Conservation (phyloP, 2,888 invertebrate species). For the Diaperis boleti region DNA sequence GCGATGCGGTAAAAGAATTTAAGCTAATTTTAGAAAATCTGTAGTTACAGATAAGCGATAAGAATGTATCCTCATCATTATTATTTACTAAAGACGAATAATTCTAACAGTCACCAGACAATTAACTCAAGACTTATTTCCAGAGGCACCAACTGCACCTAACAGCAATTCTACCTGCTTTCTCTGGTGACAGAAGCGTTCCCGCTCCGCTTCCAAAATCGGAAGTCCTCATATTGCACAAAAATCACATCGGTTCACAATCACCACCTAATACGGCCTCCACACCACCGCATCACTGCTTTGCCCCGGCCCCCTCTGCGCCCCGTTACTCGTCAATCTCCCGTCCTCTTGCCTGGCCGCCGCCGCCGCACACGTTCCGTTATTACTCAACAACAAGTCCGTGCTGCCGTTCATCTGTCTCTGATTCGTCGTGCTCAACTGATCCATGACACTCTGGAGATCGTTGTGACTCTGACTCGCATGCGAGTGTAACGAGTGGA, state of each 20-base stretch:
- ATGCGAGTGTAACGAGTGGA: slow-evolving; percentile 76
- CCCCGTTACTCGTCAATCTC: slow-evolving; percentile 64
- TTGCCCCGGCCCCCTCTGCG: slow-evolving; percentile 73
- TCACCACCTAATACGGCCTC: slow-evolving; percentile 77
- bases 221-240: slow-evolving; percentile 45
- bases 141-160: too few relatives aligned
- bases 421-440: slow-evolving; percentile 70
- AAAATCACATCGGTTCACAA: slow-evolving; percentile 34
- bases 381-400: slow-evolving; percentile 70
- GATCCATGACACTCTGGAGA: slow-evolving; percentile 82
- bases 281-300: slow-evolving; percentile 78
- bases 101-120: too few relatives aligned
- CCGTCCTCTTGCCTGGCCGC: slow-evolving; percentile 71
- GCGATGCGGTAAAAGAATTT: too few relatives aligned
- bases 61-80: too few relatives aligned
- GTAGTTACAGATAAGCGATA: too few relatives aligned
- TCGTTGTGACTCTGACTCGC: slow-evolving; percentile 74
- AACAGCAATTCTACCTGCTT: too few relatives aligned
- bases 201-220: neutral
- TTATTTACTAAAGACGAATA: too few relatives aligned
- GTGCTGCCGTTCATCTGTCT: slow-evolving; percentile 67
- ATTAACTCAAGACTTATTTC: too few relatives aligned
- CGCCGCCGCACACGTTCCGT: slow-evolving; percentile 73
- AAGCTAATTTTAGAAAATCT: too few relatives aligned
- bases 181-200: too few relatives aligned